These are phyloP conservation scores for Marmota flaviventris DNA, from an alignment of 2,113 vertebrate species.

Conservation along the genomic window DNA sequence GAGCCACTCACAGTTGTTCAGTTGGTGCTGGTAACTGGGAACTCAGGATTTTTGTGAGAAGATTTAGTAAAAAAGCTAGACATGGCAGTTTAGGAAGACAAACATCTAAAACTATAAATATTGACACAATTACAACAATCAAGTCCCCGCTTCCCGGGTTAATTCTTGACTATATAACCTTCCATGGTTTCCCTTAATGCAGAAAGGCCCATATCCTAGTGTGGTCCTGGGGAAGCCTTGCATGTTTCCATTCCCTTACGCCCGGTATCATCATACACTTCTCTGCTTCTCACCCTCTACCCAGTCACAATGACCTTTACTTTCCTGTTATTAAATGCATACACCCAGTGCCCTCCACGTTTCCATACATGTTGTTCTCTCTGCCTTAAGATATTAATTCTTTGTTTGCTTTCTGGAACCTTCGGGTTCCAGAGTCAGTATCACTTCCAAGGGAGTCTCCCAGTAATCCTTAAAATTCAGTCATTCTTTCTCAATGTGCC, in stretches of 20 bases:
- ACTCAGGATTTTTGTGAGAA: background rate
- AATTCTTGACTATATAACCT: background rate
- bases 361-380: background rate
- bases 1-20: background rate
- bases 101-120: background rate
- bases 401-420: background rate
- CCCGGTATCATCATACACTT: background rate
- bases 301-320: background rate
- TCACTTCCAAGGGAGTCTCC: background rate
- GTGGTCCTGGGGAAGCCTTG: background rate
- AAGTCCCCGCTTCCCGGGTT: background rate
- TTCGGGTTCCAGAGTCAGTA: background rate
- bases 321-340: background rate
- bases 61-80: background rate
- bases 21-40: background rate
- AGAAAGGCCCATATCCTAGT: background rate
- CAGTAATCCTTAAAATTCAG: background rate
- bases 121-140: background rate
- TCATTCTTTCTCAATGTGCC: background rate
- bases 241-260: rapidly evolving
- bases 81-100: background rate
- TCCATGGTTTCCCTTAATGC: background rate
- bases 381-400: background rate
- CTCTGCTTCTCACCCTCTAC: background rate
- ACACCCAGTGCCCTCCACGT: background rate